Base-by-base conservation (phyloP, 1,140 invertebrate genomes). In the Drosophila mojavensis region DNA sequence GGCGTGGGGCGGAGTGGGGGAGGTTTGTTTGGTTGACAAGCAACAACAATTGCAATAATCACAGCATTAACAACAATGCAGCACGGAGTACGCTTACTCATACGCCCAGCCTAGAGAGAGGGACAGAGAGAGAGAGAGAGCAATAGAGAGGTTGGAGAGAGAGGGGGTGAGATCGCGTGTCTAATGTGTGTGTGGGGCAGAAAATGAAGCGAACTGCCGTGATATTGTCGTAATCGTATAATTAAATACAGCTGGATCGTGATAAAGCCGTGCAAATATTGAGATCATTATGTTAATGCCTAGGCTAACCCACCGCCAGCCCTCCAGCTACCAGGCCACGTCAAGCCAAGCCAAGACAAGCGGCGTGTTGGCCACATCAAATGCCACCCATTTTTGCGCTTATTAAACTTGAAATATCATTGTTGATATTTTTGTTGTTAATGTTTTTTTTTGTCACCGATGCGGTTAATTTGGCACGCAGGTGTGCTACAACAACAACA, bases 231-330 rank as follows among this genome's bases (percentile, higher is more conserved):
- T 48, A 76, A 59, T 78, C 69, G 73, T 85, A 78, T 80, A 89
- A 89, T 89, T 89, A 89, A 89, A 89, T 84, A 65, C 43, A 81
- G 68, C 43, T 75, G 58, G 60, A 68, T 89, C 84, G 84, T 89
- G 84, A 89, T 89, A 89, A 83, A 89, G 85, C 72, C 75, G 84
- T 81, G 75, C 78, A 89, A 89, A 89, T 89, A 89, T 89, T 89
- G 84, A 89, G 84, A 89, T 89, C 84, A 89, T 89, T 89, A 89
- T 89, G 84, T 77, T 89, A 89, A 89, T 89, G 76, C 47, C 45
- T 26, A 24, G 45, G 20, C 6, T 43, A 73, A 58, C 61, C 69
- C 53, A 39, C 28, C 30, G n/a, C 11, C 55, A 26, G 58, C 43
- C 58, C 60, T 50, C 15, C 45, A 61, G 26, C 62, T 30, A 36